Conservation (phyloP, 2,113 vertebrate genomes). For the Ellobius talpinus region DNA sequence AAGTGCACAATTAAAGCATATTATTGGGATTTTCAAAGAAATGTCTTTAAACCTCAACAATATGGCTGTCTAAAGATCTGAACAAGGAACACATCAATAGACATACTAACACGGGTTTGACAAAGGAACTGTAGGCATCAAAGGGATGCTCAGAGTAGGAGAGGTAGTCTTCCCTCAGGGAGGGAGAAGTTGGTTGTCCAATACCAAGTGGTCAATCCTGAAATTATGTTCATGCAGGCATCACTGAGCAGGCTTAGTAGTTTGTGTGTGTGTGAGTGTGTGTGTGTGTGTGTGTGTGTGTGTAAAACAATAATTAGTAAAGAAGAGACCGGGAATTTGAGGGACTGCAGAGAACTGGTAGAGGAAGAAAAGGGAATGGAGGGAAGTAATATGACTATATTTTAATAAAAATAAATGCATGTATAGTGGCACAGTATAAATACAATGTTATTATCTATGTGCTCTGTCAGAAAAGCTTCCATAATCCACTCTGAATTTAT, state of each 20-base stretch:
- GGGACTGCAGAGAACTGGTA: not conserved
- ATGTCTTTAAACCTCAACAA: conserved; percentile 8
- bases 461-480: conserved; percentile 21
- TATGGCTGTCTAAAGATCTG: not conserved
- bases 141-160: not conserved
- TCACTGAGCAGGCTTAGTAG: not conserved
- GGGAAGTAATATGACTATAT: not conserved
- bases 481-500: conserved; percentile 15
- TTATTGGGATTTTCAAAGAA: conserved; percentile 60
- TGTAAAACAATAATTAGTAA: not conserved
- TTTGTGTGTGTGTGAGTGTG: not conserved
- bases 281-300: not conserved
- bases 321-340: not conserved
- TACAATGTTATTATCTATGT: not conserved
- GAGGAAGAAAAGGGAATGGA: not conserved
- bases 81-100: not conserved
- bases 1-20: conserved; percentile 50
- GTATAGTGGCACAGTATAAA: conserved; percentile 12
- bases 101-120: not conserved
- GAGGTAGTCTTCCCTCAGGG: not conserved
- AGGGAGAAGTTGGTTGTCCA: not conserved
- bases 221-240: not conserved
- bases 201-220: not conserved
- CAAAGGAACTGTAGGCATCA: not conserved
- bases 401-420: conserved; percentile 53